Conservation (phyloP, 2,113 vertebrate species). For the Zingel zingel region DNA sequence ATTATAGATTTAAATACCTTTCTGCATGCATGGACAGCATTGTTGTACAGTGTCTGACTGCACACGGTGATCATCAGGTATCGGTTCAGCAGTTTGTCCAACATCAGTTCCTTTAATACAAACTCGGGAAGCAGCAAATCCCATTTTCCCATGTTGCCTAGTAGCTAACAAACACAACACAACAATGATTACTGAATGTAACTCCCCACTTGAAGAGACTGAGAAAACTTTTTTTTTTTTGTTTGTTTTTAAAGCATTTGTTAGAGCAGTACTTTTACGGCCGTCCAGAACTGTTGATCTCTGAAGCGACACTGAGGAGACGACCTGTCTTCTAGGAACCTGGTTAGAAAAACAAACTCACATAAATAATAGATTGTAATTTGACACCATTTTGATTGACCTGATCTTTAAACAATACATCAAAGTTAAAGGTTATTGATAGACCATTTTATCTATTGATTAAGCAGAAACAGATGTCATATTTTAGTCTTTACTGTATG, state of each 20-base stretch:
- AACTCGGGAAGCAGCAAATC: slow-evolving; percentile 87
- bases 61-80: slow-evolving; percentile 90
- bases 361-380: not conserved
- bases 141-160: slow-evolving; percentile 90
- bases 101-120: slow-evolving; percentile 86
- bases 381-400: not conserved
- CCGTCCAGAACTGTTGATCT: slow-evolving; percentile 90
- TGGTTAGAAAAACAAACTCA: slow-evolving; percentile 60
- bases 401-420: not conserved
- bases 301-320: slow-evolving; percentile 88
- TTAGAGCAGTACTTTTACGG: slow-evolving; percentile 88
- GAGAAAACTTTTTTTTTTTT: not conserved
- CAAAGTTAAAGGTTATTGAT: not conserved
- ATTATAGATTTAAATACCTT: slow-evolving; percentile 81
- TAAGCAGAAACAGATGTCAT: not conserved
- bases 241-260: not conserved
- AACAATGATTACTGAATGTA: not conserved
- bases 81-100: slow-evolving; percentile 91
- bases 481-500: not conserved
- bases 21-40: slow-evolving; percentile 81
- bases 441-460: not conserved
- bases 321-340: slow-evolving; percentile 84
- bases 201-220: not conserved
- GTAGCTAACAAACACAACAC: slow-evolving; percentile 81
- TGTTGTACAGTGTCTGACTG: slow-evolving; percentile 75